Conservation (phyloP, 2,113 vertebrate species). For the Toxotes jaculatrix region DNA sequence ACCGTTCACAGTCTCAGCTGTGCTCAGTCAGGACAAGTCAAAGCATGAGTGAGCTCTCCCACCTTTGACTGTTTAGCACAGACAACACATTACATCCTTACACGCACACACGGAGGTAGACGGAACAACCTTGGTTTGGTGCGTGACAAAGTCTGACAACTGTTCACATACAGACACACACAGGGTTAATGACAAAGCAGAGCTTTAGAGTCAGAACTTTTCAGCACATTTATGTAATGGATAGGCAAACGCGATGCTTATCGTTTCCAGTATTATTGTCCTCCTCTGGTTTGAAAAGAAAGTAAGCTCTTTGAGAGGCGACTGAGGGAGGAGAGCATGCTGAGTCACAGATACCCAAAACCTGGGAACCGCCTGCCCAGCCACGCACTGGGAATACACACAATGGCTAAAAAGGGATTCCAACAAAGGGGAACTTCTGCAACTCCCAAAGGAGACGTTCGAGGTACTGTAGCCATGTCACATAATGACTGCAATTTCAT, state of each 20-base stretch:
- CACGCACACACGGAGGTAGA: slow-evolving; percentile 12
- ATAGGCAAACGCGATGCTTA: slow-evolving; percentile 76
- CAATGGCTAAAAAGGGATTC: slow-evolving; percentile 83
- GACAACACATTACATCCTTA: slow-evolving; percentile 24
- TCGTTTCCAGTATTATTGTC: slow-evolving; percentile 77
- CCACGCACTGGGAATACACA: slow-evolving; percentile 82
- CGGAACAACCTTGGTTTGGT: slow-evolving; percentile 10
- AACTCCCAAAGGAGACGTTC: slow-evolving; percentile 76
- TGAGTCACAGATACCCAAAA: slow-evolving; percentile 88
- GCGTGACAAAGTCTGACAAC: slow-evolving; percentile 33
- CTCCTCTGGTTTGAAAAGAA: slow-evolving; percentile 73
- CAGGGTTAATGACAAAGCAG: slow-evolving; percentile 55
- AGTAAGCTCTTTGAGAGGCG: slow-evolving; percentile 75
- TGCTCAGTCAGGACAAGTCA: slow-evolving; percentile 22
- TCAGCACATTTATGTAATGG: slow-evolving; percentile 77
- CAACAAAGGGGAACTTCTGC: slow-evolving; percentile 78
- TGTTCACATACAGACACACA: slow-evolving; percentile 34
- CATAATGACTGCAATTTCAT: slow-evolving; percentile 79
- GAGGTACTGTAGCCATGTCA: slow-evolving; percentile 79
- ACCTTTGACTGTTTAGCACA: slow-evolving; percentile 19
- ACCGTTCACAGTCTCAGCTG: slow-evolving; percentile 39
- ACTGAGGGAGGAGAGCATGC: slow-evolving; percentile 76
- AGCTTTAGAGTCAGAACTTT: slow-evolving; percentile 66
- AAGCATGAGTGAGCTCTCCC: slow-evolving; percentile 29
- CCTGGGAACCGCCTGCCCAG: slow-evolving; percentile 82